phyloP scores from a whole-genome alignment of 2,797 vertebrate genomes.

The Acanthurus lineatus region DNA sequence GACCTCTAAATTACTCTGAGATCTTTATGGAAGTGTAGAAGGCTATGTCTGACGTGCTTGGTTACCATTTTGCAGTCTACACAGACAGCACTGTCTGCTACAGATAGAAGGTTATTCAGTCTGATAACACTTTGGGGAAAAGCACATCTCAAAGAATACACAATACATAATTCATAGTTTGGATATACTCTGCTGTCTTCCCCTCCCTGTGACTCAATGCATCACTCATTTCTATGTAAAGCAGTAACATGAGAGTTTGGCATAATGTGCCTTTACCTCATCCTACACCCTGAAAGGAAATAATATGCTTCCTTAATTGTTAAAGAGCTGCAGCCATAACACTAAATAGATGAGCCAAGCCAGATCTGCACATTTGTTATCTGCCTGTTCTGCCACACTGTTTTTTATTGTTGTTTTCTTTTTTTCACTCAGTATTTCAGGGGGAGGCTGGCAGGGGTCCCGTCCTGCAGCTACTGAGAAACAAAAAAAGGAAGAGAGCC shows the following conservation, averaged over 20 bases:
- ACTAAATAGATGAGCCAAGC: constrained; percentile 24
- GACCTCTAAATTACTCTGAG: neutral
- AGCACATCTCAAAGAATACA: constrained; percentile 13
- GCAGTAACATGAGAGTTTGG: constrained; percentile 10
- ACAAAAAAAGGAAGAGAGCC: constrained; percentile 67
- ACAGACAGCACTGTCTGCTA: neutral
- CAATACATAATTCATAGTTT: constrained; percentile 30
- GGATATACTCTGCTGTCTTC: neutral
- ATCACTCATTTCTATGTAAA: constrained; percentile 20
- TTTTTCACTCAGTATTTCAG: constrained; percentile 33
- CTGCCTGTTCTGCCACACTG: constrained; percentile 28
- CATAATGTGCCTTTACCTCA: neutral
- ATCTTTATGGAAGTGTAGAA: neutral
- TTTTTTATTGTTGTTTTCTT: neutral
- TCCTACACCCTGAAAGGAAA: constrained; percentile 28
- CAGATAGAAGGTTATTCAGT: constrained; percentile 2
- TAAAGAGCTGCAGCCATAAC: constrained; percentile 31
- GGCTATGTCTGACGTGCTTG: constrained; percentile 1
- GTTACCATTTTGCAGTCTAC: neutral
- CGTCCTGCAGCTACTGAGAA: constrained; percentile 59
- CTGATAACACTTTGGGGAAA: neutral
- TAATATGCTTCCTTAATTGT: constrained; percentile 33
- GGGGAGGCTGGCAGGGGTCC: constrained; percentile 46
- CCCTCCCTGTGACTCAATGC: constrained; percentile 12
- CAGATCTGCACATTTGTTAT: constrained; percentile 46